Base-by-base conservation (phyloP, 2,797 vertebrate genomes). In the Alcedo quadribrachys region DNA sequence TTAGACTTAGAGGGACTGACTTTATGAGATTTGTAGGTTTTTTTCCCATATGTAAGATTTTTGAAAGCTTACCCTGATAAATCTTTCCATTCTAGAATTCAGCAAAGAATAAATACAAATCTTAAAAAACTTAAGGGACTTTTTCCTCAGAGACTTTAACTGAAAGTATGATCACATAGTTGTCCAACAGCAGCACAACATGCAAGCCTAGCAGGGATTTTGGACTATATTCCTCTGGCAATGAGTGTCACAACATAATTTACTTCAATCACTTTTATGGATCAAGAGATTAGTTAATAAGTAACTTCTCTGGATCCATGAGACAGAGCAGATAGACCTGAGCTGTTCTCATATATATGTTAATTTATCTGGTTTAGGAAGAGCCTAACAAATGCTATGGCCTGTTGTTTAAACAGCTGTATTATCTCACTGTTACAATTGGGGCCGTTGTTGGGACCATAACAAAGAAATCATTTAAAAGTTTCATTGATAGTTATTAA, bases 401-500 rank as follows among this genome's bases (percentile, higher is more conserved):
- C 12, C 9, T 61, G 12, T 33, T 77, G 20, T 66, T 70, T 37
- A 57, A 90, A 43, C 8, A 70, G 15, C 35, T 57, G 6, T 46
- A 11, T n/a, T 60, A 10, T 55, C 8, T 6, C 18, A 21, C 10
- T 55, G 1, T 20, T 35, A 22, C 11, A 58, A 8, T 48, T 30
- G 63, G 12, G 6, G 16, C 25, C 3, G 5, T 35, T 2, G 1
- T 2, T 32, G 6, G 5, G 11, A 33, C 21, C 20, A 45, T 5
- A 62, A 25, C 8, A 85, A 81, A 37, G 2, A 2, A 7, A 9
- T 6, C 9, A 51, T 32, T 27, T 35, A 75, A 35, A 82, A 54
- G 48, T 55, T 69, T 42, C 18, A 40, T 9, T 54, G 40, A 45
- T 4, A 71, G 19, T 37, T 67, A 16, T 32, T 12, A 24, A 8